Percentiles rank a stretch among this genome's conserved stretches.
These are phyloP conservation scores for Platichthys stellatus DNA, from an alignment of 2,113 vertebrate genomes.

Conservation along the genomic window DNA sequence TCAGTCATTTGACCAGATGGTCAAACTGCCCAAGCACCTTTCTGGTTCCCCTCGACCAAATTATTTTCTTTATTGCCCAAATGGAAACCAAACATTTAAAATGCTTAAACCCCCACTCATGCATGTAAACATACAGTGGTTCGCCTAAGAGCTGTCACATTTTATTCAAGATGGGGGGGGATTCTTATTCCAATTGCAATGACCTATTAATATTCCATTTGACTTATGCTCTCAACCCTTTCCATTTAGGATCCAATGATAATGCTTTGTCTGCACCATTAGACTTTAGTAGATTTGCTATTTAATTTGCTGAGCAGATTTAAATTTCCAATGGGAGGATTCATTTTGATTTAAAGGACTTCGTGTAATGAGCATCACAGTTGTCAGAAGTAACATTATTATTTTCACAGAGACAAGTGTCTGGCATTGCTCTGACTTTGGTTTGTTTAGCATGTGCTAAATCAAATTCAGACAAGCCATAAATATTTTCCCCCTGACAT, in stretches of 20 bases:
- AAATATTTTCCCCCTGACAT: neutral
- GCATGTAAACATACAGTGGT: neutral
- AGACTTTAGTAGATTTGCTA: neutral
- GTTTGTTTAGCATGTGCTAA: conserved; percentile 22
- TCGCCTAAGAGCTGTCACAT: no score
- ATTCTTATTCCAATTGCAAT: no score
- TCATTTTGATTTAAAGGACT: neutral
- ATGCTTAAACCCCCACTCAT: neutral
- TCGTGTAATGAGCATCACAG: neutral
- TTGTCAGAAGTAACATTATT: neutral
- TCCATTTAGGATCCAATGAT: no score
- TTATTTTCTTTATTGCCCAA: no score
- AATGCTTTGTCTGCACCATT: no score
- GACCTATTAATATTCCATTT: neutral
- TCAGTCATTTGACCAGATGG: neutral
- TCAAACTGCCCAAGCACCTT: neutral
- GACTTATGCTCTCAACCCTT: neutral
- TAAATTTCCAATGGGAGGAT: neutral
- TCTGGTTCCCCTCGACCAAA: neutral
- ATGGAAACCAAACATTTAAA: no score
- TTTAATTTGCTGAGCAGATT: neutral
- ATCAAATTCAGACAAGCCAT: conserved; percentile 19
- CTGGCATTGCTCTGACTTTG: conserved; percentile 9
- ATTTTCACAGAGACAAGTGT: neutral
- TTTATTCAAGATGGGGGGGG: no score